Evolutionary conservation across 1,140 invertebrate species (phyloP), one percentile per base, ranked within the genome.

Genomic region (Zaprionus gabonicus): DNA sequence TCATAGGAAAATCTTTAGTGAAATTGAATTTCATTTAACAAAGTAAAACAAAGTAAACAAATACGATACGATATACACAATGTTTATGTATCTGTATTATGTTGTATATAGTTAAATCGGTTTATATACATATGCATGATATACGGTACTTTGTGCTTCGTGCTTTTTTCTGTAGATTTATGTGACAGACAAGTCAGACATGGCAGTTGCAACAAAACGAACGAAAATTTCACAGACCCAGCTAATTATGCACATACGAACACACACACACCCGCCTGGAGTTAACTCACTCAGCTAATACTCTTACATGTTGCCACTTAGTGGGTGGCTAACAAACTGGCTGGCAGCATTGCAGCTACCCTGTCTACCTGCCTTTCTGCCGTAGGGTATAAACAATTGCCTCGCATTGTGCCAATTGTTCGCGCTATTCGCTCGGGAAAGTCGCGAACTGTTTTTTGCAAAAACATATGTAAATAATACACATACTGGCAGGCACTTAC

Each of bases 201-300:
- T n/a, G 12, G 65, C 49, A 66, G 49, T 57, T 74, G 71, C 71
- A 74, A 36, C 60, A 60, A 71, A 55, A 71, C 59, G 57, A 63
- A 17, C n/a, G 41, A 46, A 46, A 77, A 73, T 80, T 80, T 59
- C 58, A 68, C 80, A 71, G 69, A 44, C 63, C 15, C 74, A 72
- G 44, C 71, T 81, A 84, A 88, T 88, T 88, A 90, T 85, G 74
- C 83, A 74, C 66, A 79, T 51, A 38, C 36, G 31, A 0, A 55
- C 28, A 57, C 27, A 34, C 5, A 58, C 23, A 62, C 15, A 28
- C 31, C 28, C 4, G 55, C 36, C 3, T 15, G 13, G n/a, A 55
- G 49, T 28, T 38, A 34, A 23, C 31, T 59, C 36, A 59, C 53
- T 58, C 38, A 46, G 27, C 20, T 17, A 56, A 49, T 49, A 62